phyloP scores from a whole-genome alignment of 2,797 vertebrate species.

The Aulostomus chinensis region DNA sequence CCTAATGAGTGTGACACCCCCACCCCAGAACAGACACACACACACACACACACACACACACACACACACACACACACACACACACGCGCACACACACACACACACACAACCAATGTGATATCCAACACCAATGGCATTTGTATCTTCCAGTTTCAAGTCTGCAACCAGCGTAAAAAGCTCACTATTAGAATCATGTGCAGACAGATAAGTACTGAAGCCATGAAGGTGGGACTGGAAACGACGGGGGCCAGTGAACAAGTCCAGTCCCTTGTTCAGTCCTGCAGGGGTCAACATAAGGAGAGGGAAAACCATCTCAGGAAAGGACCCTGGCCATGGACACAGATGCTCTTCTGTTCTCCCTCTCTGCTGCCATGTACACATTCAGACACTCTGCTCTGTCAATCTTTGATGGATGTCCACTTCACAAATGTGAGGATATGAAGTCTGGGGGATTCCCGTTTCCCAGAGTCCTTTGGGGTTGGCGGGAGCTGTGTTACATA shows the following conservation, averaged over 20 bases:
- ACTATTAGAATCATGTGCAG: conserved; percentile 66
- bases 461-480: conserved; percentile 68
- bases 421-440: conserved; percentile 65
- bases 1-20: conserved; percentile 51
- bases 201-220: conserved; percentile 33
- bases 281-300: conserved; percentile 41
- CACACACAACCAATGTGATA: conserved; percentile 59
- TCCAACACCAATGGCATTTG: conserved; percentile 55
- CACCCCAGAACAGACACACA: conserved; percentile 42
- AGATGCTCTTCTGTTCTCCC: conserved; percentile 64
- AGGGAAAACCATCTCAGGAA: conserved; percentile 56
- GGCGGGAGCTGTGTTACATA: conserved; percentile 65
- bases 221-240: conserved; percentile 24
- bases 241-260: conserved; percentile 12
- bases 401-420: conserved; percentile 68
- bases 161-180: conserved; percentile 41
- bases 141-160: conserved; percentile 42
- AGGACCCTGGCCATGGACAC: conserved; percentile 45
- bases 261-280: conserved; percentile 23
- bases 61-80: conserved; percentile 47
- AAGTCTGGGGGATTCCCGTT: conserved; percentile 71
- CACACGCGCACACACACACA: conserved; percentile 41
- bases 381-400: conserved; percentile 52
- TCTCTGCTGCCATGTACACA: conserved; percentile 34
- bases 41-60: conserved; percentile 57